These are phyloP conservation scores for Tetramorium bicarinatum DNA, from an alignment of 2,888 invertebrate genomes.

Conservation along the genomic window DNA sequence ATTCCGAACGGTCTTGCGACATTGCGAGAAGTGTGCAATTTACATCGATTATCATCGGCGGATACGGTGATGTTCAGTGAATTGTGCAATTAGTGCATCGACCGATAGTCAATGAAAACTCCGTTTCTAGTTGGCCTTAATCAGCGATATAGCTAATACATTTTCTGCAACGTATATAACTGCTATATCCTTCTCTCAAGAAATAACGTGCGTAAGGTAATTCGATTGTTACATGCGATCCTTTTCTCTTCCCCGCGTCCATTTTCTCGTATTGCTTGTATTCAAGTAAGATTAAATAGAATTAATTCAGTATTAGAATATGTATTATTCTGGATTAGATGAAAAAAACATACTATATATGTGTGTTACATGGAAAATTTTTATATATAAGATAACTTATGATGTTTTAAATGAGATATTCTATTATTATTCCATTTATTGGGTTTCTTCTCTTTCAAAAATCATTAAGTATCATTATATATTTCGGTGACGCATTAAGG, in stretches of 20 bases:
- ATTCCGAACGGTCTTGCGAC: neutral
- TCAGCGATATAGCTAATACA: neutral
- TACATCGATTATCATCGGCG: neutral
- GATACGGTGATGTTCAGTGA: slow-evolving; percentile 6
- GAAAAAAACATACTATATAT: neutral
- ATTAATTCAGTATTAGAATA: neutral
- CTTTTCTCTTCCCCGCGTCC: neutral
- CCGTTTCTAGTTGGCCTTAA: neutral
- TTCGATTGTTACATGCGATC: neutral
- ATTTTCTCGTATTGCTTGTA: neutral
- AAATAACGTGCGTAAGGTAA: slow-evolving; percentile 21
- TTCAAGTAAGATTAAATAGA: neutral
- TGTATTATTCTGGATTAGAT: neutral
- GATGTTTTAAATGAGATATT: neutral
- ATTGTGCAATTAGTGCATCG: slow-evolving; percentile 9
- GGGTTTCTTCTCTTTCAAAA: neutral
- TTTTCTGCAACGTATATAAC: neutral
- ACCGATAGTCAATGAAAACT: neutral
- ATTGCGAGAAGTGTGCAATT: slow-evolving; percentile 11
- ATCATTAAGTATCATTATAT: neutral
- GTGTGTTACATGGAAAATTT: neutral
- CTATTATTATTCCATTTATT: neutral
- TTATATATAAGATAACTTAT: neutral
- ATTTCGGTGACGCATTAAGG: neutral
- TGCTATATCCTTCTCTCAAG: neutral